Conservation (phyloP, 2,797 vertebrate species). For the Sebastes itinus region DNA sequence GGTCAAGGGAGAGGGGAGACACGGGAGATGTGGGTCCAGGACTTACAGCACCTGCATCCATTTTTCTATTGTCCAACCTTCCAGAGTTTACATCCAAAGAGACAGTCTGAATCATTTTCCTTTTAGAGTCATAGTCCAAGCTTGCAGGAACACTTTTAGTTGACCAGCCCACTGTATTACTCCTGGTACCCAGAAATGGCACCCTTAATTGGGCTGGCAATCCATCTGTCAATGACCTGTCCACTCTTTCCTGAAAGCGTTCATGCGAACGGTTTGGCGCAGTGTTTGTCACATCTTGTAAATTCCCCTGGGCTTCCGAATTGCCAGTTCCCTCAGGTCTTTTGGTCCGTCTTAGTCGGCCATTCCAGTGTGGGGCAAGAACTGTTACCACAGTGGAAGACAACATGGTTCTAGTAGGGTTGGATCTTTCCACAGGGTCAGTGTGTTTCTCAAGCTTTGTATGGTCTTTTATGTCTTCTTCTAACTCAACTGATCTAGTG, state of each 20-base stretch:
- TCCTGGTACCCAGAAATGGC: slow-evolving; percentile 45
- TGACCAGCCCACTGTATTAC: slow-evolving; percentile 67
- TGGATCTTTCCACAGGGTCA: slow-evolving; percentile 1
- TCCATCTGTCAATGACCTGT: slow-evolving; percentile 35
- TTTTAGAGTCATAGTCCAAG: slow-evolving; percentile 52
- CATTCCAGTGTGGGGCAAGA: slow-evolving; percentile 79
- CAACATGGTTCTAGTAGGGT: slow-evolving; percentile 67
- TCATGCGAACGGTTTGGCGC: slow-evolving; percentile 13
- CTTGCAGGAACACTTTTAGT: slow-evolving; percentile 64
- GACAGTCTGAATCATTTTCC: slow-evolving; percentile 50
- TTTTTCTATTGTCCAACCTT: slow-evolving; percentile 45
- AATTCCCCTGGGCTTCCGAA: slow-evolving; percentile 48
- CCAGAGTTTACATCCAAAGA: slow-evolving; percentile 60
- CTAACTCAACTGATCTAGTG: slow-evolving; percentile 7
- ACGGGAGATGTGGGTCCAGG: slow-evolving; percentile 12
- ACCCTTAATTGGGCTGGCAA: slow-evolving; percentile 35
- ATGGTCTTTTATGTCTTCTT: slow-evolving; percentile 9
- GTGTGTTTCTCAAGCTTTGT: slow-evolving; percentile 9
- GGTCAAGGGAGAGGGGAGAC: slow-evolving; percentile 42
- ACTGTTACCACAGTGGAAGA: slow-evolving; percentile 81
- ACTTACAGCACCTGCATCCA: not conserved
- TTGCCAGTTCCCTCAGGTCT: slow-evolving; percentile 40
- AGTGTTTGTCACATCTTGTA: slow-evolving; percentile 41
- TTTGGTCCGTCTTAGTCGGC: slow-evolving; percentile 68
- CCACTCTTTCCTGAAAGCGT: slow-evolving; percentile 35